A percentile compares a stretch with the other conserved stretches of the same genome.
phyloP scores from a whole-genome alignment of 2,888 invertebrate genomes.

The Catocala fraxini region DNA sequence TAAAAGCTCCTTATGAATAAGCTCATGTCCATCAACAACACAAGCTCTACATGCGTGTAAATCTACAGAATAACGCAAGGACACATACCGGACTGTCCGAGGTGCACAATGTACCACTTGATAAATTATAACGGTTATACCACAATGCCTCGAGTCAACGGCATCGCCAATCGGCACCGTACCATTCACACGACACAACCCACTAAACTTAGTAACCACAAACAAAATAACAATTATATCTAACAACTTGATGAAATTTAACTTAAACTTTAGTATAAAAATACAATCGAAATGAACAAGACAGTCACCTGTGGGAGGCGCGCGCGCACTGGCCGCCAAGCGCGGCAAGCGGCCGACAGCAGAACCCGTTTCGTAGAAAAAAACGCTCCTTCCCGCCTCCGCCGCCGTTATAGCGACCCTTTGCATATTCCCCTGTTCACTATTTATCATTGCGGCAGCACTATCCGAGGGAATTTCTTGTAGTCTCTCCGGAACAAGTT shows the following conservation, averaged over 20 bases:
- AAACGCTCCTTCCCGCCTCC: slow-evolving; percentile 81
- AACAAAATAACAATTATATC: slow-evolving; percentile 48
- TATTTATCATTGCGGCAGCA: slow-evolving; percentile 75
- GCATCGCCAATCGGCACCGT: slow-evolving; percentile 58
- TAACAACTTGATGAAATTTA: slow-evolving; percentile 22
- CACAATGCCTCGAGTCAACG: slow-evolving; percentile 68
- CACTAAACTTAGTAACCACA: slow-evolving; percentile 51
- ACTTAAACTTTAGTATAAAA: slow-evolving; percentile 55
- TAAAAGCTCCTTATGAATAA: slow-evolving; percentile 1
- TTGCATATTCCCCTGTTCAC: slow-evolving; percentile 78
- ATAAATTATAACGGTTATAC: slow-evolving; percentile 73
- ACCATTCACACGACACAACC: slow-evolving; percentile 71
- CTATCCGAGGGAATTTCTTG: slow-evolving; percentile 70
- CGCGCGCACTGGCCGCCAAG: slow-evolving; percentile 89
- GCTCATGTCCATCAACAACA: slow-evolving; percentile 6
- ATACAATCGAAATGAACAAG: slow-evolving; percentile 58
- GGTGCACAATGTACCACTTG: slow-evolving; percentile 71
- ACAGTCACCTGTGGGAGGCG: slow-evolving; percentile 85
- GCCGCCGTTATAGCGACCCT: slow-evolving; percentile 77
- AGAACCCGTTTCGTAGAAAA: slow-evolving; percentile 89
- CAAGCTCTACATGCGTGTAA: slow-evolving; percentile 21
- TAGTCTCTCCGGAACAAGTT: slow-evolving; percentile 83
- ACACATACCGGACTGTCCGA: slow-evolving; percentile 73
- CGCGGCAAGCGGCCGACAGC: slow-evolving; percentile 87
- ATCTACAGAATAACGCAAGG: slow-evolving; percentile 62